These are phyloP conservation scores for Oryctolagus cuniculus DNA, from an alignment of 2,113 vertebrate genomes.

Conservation along the genomic window DNA sequence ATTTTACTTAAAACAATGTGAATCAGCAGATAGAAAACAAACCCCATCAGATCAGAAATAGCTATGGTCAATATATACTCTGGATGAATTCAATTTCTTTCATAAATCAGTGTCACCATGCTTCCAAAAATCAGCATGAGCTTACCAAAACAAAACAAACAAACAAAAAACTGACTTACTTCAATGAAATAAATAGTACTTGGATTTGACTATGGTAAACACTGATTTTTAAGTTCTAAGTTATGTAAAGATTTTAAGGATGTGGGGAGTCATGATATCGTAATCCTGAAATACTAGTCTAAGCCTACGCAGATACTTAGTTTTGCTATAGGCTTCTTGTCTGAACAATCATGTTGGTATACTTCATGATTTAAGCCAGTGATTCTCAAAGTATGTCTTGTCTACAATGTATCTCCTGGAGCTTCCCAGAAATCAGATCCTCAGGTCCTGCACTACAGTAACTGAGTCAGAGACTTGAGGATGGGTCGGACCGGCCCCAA, in stretches of 20 bases:
- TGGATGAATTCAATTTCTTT: slow-evolving; percentile 46
- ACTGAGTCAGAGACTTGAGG: not conserved
- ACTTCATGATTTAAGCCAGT: not conserved
- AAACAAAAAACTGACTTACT: not conserved
- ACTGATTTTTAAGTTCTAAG: not conserved
- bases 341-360: not conserved
- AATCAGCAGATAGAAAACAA: not conserved
- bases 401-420: not conserved
- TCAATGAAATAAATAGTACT: slow-evolving; percentile 2
- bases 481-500: accelerated
- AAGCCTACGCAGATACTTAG: not conserved
- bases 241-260: not conserved
- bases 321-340: not conserved
- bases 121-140: slow-evolving; percentile 15
- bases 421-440: not conserved
- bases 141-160: not conserved
- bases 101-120: slow-evolving; percentile 30
- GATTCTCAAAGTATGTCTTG: not conserved
- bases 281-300: not conserved
- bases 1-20: slow-evolving; percentile 2
- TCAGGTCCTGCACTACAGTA: not conserved
- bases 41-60: not conserved
- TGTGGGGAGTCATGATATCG: not conserved
- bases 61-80: not conserved
- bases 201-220: not conserved